Percentiles rank a stretch among this genome's conserved stretches.
phyloP scores from a whole-genome alignment of 2,113 vertebrate species.

The Pygoscelis antarcticus region DNA sequence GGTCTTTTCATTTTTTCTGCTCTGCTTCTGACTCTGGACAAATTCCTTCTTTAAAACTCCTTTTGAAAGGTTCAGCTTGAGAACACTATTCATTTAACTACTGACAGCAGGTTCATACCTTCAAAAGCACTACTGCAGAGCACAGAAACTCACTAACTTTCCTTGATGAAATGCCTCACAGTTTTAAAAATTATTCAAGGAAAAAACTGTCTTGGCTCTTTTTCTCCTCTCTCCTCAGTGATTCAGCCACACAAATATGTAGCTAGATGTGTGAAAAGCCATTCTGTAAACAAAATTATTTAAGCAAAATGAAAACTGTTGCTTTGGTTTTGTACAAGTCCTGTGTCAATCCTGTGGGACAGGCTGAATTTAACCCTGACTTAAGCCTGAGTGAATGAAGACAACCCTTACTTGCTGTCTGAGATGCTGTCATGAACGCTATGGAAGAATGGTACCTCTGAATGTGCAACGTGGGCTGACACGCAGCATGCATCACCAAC shows the following conservation, averaged over 20 bases:
- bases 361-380: neutral
- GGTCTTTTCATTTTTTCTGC: neutral
- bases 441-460: neutral
- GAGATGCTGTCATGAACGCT: neutral
- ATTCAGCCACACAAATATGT: neutral
- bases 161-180: neutral
- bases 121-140: neutral
- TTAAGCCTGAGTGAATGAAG: neutral
- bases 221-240: neutral
- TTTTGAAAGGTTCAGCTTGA: conserved; percentile 28
- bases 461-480: neutral
- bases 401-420: neutral
- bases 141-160: neutral
- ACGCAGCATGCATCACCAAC: neutral
- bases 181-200: neutral
- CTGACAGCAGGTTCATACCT: neutral
- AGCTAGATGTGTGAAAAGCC: neutral
- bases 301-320: neutral
- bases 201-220: neutral
- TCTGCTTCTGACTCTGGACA: neutral
- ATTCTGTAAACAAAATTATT: neutral
- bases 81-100: conserved; percentile 2
- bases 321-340: neutral
- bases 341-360: neutral
- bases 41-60: conserved; percentile 6